Conservation (phyloP, 2,113 vertebrate species). For the Eulacestoma nigropectus region DNA sequence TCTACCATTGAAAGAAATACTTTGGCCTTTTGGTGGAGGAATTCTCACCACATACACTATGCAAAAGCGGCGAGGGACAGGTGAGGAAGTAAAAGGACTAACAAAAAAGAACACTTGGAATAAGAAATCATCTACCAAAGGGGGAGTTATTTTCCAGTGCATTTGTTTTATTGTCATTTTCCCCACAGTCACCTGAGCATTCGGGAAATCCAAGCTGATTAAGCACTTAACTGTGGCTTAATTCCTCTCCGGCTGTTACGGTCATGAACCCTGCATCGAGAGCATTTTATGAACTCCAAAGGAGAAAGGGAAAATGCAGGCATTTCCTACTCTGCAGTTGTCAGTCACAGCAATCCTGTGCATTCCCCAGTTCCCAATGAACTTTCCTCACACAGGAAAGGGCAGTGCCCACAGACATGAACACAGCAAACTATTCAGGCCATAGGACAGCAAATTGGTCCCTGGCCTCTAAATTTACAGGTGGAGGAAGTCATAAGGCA, state of each 20-base stretch:
- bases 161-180: neutral
- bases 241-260: neutral
- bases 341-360: neutral
- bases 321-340: neutral
- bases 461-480: neutral
- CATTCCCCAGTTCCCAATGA: neutral
- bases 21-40: neutral
- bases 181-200: neutral
- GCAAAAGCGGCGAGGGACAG: neutral
- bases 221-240: slow-evolving; percentile 22
- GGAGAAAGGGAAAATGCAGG: neutral
- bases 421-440: neutral
- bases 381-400: neutral
- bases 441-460: neutral
- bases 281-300: neutral
- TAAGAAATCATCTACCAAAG: neutral
- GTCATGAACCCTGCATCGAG: neutral
- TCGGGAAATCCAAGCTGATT: slow-evolving; percentile 18
- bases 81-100: neutral
- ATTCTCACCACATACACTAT: neutral
- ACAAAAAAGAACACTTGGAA: neutral
- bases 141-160: neutral
- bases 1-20: neutral
- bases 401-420: neutral
- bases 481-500: slow-evolving; percentile 31